A percentile compares a stretch with the other conserved stretches of the same genome.
Evolutionary conservation across 2,888 invertebrate genomes (phyloP).

Genomic region (Neoaliturus tenellus): DNA sequence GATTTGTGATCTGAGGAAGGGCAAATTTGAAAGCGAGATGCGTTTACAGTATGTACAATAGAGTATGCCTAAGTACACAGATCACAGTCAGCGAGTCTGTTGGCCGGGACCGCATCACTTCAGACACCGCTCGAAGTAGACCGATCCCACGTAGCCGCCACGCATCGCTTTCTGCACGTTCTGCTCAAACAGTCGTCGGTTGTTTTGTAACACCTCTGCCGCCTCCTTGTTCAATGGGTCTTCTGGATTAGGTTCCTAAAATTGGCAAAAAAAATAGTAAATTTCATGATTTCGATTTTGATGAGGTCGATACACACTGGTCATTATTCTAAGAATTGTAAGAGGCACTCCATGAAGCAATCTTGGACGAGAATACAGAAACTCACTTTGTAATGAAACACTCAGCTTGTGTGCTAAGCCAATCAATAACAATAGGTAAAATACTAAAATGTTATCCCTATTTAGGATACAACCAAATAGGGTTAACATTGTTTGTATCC

Average conservation of each 20-base stretch:
- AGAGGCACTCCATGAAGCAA: too few relatives aligned
- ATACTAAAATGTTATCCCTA: too few relatives aligned
- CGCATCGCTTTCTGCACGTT: slow-evolving; percentile 98
- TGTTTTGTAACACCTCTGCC: slow-evolving; percentile 96
- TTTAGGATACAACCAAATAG: too few relatives aligned
- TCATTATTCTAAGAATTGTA: too few relatives aligned
- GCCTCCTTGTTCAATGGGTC: slow-evolving; percentile 99
- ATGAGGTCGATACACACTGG: too few relatives aligned
- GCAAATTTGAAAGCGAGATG: slow-evolving; percentile 21
- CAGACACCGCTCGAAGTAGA: slow-evolving; percentile 97
- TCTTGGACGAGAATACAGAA: too few relatives aligned
- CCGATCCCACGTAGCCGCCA: slow-evolving; percentile 95
- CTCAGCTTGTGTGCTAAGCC: too few relatives aligned
- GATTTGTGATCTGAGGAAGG: slow-evolving; percentile 11
- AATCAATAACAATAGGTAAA: too few relatives aligned
- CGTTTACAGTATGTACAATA: slow-evolving; percentile 13
- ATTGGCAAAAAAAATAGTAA: slow-evolving; percentile 34
- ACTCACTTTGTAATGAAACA: too few relatives aligned
- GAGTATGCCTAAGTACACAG: slow-evolving; percentile 46
- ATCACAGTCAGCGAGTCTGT: slow-evolving; percentile 44
- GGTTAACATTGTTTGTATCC: too few relatives aligned
- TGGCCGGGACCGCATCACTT: slow-evolving; percentile 79
- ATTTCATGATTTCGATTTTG: too few relatives aligned
- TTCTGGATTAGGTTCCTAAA: slow-evolving; percentile 98
- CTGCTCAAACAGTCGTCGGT: slow-evolving; percentile 95